Evolutionary conservation across 2,113 vertebrate genomes (phyloP).

Genomic region (Amblyopsis rosae): DNA sequence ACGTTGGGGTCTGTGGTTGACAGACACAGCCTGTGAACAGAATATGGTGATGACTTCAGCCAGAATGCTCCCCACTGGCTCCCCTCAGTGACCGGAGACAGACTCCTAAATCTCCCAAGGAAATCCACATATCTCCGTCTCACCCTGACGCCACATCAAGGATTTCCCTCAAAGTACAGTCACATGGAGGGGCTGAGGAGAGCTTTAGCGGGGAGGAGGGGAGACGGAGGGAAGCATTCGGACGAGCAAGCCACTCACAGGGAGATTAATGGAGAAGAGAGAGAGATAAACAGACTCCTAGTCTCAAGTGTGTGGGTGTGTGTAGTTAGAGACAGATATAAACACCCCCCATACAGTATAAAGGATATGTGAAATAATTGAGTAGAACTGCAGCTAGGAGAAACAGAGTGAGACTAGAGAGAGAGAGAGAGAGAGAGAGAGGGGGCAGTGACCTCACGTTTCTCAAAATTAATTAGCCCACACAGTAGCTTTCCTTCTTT

Average conservation of each 20-base stretch:
- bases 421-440: slow-evolving; percentile 47
- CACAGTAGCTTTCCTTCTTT: slow-evolving; percentile 48
- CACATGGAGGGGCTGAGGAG: slow-evolving; percentile 69
- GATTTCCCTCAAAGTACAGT: slow-evolving; percentile 73
- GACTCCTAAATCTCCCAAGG: slow-evolving; percentile 45
- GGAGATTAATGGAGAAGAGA: slow-evolving; percentile 63
- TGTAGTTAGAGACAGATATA: slow-evolving; percentile 11
- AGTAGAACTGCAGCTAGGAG: slow-evolving; percentile 14
- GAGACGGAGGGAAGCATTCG: slow-evolving; percentile 32
- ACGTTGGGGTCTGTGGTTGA: slow-evolving; percentile 31
- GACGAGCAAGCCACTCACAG: slow-evolving; percentile 65
- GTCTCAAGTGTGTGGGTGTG: not conserved
- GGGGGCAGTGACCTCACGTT: slow-evolving; percentile 47
- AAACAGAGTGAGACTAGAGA: slow-evolving; percentile 54
- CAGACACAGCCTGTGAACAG: slow-evolving; percentile 24
- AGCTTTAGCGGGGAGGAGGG: slow-evolving; percentile 49
- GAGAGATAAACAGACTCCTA: slow-evolving; percentile 27
- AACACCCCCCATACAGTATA: slow-evolving; percentile 21
- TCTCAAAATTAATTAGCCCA: slow-evolving; percentile 75
- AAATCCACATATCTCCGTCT: slow-evolving; percentile 72
- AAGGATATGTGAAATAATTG: slow-evolving; percentile 49
- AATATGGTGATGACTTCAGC: slow-evolving; percentile 77
- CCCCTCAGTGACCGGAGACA: slow-evolving; percentile 61
- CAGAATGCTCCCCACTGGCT: slow-evolving; percentile 54
- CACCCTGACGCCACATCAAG: slow-evolving; percentile 64